These are phyloP conservation scores for Sarcophaga subvicina DNA, from an alignment of 2,888 invertebrate genomes.

Conservation along the genomic window DNA sequence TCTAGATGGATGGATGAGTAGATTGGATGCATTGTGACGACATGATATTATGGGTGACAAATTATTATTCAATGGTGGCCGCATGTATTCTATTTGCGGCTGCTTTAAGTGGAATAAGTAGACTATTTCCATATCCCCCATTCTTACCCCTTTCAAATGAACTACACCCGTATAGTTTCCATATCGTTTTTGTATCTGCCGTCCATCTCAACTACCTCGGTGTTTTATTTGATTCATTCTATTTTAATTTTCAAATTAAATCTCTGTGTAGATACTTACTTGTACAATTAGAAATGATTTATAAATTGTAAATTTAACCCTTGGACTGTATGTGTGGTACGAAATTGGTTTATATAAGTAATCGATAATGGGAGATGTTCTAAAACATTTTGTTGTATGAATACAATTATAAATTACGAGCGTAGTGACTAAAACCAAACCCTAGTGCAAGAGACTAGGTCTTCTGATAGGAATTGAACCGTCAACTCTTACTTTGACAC, in stretches of 20 bases:
- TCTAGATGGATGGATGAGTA: too few species aligned
- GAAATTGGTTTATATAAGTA: not conserved
- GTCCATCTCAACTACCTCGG: not conserved
- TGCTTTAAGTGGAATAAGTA: too few species aligned
- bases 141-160: not conserved
- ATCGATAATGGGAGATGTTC: too few species aligned
- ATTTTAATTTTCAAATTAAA: conserved; percentile 36
- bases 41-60: conserved; percentile 42
- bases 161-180: too few species aligned
- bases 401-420: too few species aligned
- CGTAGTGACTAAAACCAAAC: too few species aligned
- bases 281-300: conserved; percentile 3
- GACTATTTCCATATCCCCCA: not conserved
- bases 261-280: conserved; percentile 19
- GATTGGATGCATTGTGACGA: conserved; percentile 10
- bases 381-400: too few species aligned
- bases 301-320: conserved; percentile 1
- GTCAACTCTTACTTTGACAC: too few species aligned
- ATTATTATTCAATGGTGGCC: not conserved
- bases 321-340: not conserved
- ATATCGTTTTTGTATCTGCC: too few species aligned
- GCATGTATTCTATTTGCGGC: too few species aligned
- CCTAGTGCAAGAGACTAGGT: too few species aligned
- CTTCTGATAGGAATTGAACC: too few species aligned
- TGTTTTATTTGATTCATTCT: conserved; percentile 9